A percentile compares a stretch with the other conserved stretches of the same genome.
These are phyloP conservation scores for Pristionchus japonicus DNA, from an alignment of 2,888 invertebrate genomes.

Conservation along the genomic window DNA sequence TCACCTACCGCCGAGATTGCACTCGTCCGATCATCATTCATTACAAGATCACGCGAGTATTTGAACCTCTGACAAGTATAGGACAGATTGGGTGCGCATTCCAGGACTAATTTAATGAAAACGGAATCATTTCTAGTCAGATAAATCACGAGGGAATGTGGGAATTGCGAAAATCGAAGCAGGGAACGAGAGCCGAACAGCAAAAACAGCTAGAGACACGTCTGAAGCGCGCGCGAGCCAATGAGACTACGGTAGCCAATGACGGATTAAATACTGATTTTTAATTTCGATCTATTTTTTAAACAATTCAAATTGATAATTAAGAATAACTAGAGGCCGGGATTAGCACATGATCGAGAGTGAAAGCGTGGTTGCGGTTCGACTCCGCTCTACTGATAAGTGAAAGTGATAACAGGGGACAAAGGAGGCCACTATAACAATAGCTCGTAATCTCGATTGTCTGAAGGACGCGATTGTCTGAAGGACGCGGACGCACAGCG, in stretches of 20 bases:
- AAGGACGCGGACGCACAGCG: too few relatives aligned
- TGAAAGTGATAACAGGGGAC: background rate
- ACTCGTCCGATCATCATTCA: background rate
- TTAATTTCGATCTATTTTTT: background rate
- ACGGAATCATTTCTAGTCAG: too few relatives aligned
- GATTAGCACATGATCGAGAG: background rate
- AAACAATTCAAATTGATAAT: background rate
- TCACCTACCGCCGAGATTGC: background rate
- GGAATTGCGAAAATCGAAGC: background rate
- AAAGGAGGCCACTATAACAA: background rate
- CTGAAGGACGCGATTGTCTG: too few relatives aligned
- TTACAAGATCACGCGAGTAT: too few relatives aligned
- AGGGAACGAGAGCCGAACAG: background rate
- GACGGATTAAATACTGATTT: background rate
- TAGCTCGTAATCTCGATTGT: background rate
- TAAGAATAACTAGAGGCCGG: too few relatives aligned
- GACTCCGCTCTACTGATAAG: background rate
- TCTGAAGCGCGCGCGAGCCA: background rate
- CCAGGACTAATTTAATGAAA: too few relatives aligned
- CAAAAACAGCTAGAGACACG: background rate
- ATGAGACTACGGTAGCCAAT: background rate
- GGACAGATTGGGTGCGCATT: too few relatives aligned
- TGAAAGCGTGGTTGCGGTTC: constrained; percentile 8
- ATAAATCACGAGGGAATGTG: background rate
- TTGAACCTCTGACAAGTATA: too few relatives aligned